Evolutionary conservation across 2,888 invertebrate genomes (phyloP).

Genomic region (Pyrrhia umbra): DNA sequence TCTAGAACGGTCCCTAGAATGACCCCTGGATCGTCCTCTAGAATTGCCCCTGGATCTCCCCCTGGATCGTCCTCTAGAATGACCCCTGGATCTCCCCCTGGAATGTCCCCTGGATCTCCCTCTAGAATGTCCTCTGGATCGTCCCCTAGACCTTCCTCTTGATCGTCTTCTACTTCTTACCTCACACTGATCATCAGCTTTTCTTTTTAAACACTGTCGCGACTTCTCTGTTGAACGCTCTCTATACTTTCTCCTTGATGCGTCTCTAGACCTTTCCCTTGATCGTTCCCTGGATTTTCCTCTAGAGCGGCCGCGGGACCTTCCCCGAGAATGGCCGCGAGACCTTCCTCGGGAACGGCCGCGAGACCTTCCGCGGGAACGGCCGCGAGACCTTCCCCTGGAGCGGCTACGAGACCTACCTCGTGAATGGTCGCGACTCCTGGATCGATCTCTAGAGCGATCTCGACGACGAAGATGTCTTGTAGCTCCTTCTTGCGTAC

Average conservation of each 20-base stretch:
- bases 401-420: constrained; percentile 24
- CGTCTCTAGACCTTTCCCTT: constrained; percentile 7
- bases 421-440: constrained; percentile 12
- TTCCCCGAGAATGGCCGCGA: constrained; percentile 1
- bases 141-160: constrained; percentile 24
- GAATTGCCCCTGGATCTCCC: constrained; percentile 28
- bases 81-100: constrained; percentile 24
- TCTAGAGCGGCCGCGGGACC: constrained; percentile 17
- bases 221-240: constrained; percentile 25
- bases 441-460: constrained; percentile 49
- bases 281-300: constrained; percentile 20
- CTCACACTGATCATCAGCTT: constrained; percentile 37
- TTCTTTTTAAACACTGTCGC: no score
- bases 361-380: constrained; percentile 27
- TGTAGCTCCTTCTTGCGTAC: constrained; percentile 12
- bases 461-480: constrained; percentile 22
- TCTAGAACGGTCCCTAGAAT: constrained; percentile 24
- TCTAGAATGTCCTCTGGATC: constrained; percentile 27
- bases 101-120: constrained; percentile 36
- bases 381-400: constrained; percentile 16
- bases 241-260: constrained; percentile 21
- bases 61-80: constrained; percentile 27
- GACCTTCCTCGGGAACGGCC: constrained; percentile 18
- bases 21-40: constrained; percentile 33
- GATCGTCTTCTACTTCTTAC: constrained; percentile 18